phyloP scores from a whole-genome alignment of 2,888 invertebrate species.

The Sesamia inferens region DNA sequence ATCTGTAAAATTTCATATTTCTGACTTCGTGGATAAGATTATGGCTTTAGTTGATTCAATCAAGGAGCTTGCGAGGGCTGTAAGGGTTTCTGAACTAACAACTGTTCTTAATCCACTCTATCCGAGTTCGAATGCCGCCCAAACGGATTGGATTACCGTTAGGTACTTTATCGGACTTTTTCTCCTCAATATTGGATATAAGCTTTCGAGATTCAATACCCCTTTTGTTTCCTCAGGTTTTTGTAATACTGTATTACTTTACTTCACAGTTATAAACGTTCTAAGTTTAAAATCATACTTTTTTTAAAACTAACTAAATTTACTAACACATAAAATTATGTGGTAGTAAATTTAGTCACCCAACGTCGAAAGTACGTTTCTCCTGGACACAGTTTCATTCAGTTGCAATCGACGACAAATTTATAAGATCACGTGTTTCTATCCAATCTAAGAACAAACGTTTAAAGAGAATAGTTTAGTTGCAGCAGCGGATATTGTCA shows the following conservation, averaged over 20 bases:
- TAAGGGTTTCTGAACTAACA: constrained; percentile 69
- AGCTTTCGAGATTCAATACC: constrained; percentile 56
- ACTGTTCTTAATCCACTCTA: constrained; percentile 67
- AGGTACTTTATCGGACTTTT: constrained; percentile 65
- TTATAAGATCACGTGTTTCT: constrained; percentile 65
- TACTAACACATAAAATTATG: too few relatives aligned
- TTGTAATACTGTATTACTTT: constrained; percentile 14
- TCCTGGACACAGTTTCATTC: background rate
- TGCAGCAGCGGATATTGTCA: constrained; percentile 72
- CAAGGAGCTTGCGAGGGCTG: constrained; percentile 58
- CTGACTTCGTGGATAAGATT: constrained; percentile 65
- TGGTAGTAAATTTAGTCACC: background rate
- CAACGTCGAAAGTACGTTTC: background rate
- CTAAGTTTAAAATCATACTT: background rate
- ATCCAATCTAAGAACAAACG: constrained; percentile 63
- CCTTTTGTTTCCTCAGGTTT: constrained; percentile 48
- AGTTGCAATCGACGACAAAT: constrained; percentile 50
- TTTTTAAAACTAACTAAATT: too few relatives aligned
- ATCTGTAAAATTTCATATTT: constrained; percentile 78
- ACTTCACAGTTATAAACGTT: background rate
- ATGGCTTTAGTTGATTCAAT: constrained; percentile 72
- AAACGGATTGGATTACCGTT: constrained; percentile 71
- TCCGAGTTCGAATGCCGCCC: constrained; percentile 66
- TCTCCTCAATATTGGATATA: constrained; percentile 65
- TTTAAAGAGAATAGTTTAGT: constrained; percentile 69